Evolutionary conservation across 1,140 invertebrate genomes (phyloP).

Genomic region (Caenorhabditis remanei): DNA sequence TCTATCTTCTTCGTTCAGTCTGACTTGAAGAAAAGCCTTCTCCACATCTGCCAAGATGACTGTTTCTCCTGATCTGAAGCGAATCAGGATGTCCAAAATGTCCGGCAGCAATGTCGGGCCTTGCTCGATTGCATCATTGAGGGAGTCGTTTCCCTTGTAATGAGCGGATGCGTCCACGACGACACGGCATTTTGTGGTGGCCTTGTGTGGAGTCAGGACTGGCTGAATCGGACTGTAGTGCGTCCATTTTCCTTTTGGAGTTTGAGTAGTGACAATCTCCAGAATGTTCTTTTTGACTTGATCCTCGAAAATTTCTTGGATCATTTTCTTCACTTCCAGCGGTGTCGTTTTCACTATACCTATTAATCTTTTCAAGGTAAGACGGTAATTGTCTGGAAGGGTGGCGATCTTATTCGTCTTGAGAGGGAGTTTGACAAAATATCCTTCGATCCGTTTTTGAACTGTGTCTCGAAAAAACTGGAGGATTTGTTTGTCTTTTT

Average conservation of each 20-base stretch:
- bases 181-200: slow-evolving; percentile 72
- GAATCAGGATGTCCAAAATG: slow-evolving; percentile 53
- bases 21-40: slow-evolving; percentile 68
- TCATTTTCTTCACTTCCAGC: background rate
- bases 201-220: slow-evolving; percentile 70
- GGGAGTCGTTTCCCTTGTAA: slow-evolving; percentile 68
- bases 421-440: background rate
- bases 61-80: slow-evolving; percentile 56
- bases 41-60: slow-evolving; percentile 63
- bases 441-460: too few relatives aligned
- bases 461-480: too few relatives aligned
- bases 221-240: slow-evolving; percentile 79
- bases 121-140: slow-evolving; percentile 75
- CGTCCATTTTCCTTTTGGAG: background rate
- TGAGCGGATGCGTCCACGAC: slow-evolving; percentile 78
- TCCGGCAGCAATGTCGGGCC: slow-evolving; percentile 59
- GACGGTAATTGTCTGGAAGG: background rate
- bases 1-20: slow-evolving; percentile 63
- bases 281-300: background rate
- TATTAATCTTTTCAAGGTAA: background rate
- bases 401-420: background rate
- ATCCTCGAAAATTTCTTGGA: background rate
- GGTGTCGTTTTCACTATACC: background rate
- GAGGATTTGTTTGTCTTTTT: background rate
- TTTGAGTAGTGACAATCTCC: background rate